Base-by-base conservation (phyloP, 2,888 invertebrate genomes). In the Physocephala rufipes region DNA sequence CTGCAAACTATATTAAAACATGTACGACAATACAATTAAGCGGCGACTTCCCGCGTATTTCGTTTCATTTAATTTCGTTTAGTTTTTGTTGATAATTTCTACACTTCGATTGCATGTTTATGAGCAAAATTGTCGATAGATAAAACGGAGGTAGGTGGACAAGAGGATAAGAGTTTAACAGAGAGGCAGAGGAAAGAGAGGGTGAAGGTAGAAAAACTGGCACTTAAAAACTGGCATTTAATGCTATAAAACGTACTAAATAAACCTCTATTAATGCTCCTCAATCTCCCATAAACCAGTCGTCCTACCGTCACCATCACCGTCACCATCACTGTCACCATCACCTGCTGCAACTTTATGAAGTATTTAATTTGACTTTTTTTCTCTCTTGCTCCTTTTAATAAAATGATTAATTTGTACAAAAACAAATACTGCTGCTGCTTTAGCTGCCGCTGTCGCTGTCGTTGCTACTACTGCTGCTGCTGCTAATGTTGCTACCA, bases 61-160 rank as follows among this genome's bases (percentile, higher is more conserved):
- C 63, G 47, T 63, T 63, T 47, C 45, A 47, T 36, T 63, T 63
- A 63, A 63, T 63, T 63, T 45, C 45, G 63, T 63, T 63, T 24
- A 53, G 66, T 66, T 66, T 58, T 36, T 5, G 67, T 59, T 59
- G 28, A 59, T 67, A 59, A 59, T 59, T 49, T 45, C 47, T n/a
- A 59, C 59, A 59, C 59, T 61, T 49, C 59, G 28, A 30, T 67
- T 67, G 67, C 58, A 67, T 59, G 67, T 67, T 67, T 59, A 61
- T 49, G 59, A 28, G 59, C 59, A 26, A 67, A 67, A 58, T 67
- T 67, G 59, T 67, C 67, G 61, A 67, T 67, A 61, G 59, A 47
- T 30, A 47, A 58, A 67, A 53, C 51, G 51, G 53, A 55, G 13
- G 13, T 1, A 21, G 53, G 24, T 21, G 24, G 13, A 21, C 9